Evolutionary conservation across 2,113 vertebrate species (phyloP).

Genomic region (Rhynchopsitta pachyrhyncha): DNA sequence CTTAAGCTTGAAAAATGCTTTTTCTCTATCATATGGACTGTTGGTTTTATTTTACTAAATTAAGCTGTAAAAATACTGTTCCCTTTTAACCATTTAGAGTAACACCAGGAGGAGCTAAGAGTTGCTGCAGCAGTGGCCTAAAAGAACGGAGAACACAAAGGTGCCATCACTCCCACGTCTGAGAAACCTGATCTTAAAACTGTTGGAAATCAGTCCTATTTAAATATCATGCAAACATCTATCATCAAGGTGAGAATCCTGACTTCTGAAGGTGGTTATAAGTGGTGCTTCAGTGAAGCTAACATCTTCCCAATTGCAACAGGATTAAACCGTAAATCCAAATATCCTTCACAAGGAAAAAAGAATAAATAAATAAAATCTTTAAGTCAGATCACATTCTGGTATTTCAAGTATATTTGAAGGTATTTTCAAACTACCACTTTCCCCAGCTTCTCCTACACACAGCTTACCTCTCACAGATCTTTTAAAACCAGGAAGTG

Average conservation of each 20-base stretch:
- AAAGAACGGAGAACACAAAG: background rate
- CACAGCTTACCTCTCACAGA: background rate
- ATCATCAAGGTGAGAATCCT: background rate
- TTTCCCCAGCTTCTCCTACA: background rate
- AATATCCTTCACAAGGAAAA: background rate
- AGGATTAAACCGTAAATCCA: background rate
- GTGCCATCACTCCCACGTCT: background rate
- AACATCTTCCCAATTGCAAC: background rate
- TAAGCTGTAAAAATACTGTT: background rate
- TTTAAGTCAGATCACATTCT: background rate
- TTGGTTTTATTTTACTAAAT: background rate
- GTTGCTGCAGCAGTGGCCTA: background rate
- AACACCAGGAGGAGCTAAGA: background rate
- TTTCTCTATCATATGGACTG: fast-evolving
- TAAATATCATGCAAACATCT: background rate
- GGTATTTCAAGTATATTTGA: background rate
- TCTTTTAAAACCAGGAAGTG: background rate
- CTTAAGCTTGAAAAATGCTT: background rate
- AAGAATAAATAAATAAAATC: background rate
- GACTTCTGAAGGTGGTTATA: background rate
- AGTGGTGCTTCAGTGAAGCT: background rate
- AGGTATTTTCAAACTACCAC: background rate
- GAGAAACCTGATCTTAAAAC: background rate
- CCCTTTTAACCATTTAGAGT: background rate
- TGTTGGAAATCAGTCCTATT: background rate